These are phyloP conservation scores for Lamprotornis superbus DNA, from an alignment of 2,113 vertebrate genomes.

Conservation along the genomic window DNA sequence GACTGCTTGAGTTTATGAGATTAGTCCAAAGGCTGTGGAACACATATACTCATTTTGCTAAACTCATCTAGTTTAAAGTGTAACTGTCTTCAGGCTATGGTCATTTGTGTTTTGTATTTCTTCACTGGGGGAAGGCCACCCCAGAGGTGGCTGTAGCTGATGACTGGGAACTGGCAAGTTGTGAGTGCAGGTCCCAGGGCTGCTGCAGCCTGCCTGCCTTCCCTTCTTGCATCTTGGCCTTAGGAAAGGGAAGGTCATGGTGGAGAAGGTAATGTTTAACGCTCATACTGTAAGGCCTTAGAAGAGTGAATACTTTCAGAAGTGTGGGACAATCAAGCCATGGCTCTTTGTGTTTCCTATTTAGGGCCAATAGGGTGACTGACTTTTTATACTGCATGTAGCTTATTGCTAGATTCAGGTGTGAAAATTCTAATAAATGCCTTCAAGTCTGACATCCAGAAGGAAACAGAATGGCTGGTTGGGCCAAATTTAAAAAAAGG, in stretches of 20 bases:
- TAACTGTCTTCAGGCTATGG: neutral
- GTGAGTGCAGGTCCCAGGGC: neutral
- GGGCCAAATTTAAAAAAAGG: neutral
- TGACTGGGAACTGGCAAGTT: neutral
- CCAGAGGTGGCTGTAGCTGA: neutral
- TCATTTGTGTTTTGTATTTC: neutral
- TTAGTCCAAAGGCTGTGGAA: neutral
- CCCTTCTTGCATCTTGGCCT: accelerated
- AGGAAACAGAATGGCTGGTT: neutral
- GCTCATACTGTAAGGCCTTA: neutral
- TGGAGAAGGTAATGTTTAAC: neutral
- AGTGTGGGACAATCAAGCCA: neutral
- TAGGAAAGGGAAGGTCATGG: neutral
- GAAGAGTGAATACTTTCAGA: neutral
- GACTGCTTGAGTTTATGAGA: neutral
- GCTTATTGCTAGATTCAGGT: neutral
- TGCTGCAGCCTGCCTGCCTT: neutral
- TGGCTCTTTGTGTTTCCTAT: neutral
- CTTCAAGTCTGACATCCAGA: neutral
- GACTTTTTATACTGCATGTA: neutral
- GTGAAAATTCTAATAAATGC: neutral
- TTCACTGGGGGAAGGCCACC: neutral
- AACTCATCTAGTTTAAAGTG: neutral
- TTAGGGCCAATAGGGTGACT: neutral
- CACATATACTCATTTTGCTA: neutral